Percentiles rank a stretch among this genome's conserved stretches.
These are phyloP conservation scores for Enteromius treurensis DNA, from an alignment of 2,797 vertebrate genomes.

Conservation along the genomic window DNA sequence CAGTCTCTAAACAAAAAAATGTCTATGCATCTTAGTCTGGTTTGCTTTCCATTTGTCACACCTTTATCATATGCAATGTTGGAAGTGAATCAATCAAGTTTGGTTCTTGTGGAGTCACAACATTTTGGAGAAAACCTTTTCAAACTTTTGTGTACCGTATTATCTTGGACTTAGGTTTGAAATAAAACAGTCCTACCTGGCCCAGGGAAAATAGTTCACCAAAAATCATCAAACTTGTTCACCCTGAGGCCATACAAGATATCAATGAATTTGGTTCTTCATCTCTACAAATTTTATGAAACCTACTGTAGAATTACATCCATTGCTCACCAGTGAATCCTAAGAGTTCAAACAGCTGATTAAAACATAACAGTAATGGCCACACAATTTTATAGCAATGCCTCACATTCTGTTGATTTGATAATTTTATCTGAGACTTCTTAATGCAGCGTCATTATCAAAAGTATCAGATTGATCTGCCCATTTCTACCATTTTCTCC, in stretches of 20 bases:
- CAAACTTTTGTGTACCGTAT: neutral
- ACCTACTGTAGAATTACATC: neutral
- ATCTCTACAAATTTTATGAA: neutral
- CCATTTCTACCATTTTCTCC: neutral
- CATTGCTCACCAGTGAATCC: neutral
- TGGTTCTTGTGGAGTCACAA: neutral
- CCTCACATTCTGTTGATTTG: constrained; percentile 6
- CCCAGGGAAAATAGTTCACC: neutral
- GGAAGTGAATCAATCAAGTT: constrained; percentile 4
- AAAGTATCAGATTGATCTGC: neutral
- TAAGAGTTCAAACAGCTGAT: neutral
- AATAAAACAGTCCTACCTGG: constrained; percentile 7
- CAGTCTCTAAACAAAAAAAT: neutral
- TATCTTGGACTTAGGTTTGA: constrained; percentile 31
- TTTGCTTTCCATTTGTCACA: constrained; percentile 5
- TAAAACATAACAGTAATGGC: neutral
- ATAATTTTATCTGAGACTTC: neutral
- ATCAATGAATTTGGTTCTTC: neutral
- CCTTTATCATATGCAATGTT: neutral
- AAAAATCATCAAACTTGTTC: neutral
- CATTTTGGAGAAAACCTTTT: constrained; percentile 14
- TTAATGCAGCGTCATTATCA: neutral
- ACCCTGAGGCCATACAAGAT: neutral
- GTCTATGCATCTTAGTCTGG: neutral
- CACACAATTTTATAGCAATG: neutral